These are phyloP conservation scores for Hemiscyllium ocellatum DNA, from an alignment of 2,113 vertebrate species.

Conservation along the genomic window DNA sequence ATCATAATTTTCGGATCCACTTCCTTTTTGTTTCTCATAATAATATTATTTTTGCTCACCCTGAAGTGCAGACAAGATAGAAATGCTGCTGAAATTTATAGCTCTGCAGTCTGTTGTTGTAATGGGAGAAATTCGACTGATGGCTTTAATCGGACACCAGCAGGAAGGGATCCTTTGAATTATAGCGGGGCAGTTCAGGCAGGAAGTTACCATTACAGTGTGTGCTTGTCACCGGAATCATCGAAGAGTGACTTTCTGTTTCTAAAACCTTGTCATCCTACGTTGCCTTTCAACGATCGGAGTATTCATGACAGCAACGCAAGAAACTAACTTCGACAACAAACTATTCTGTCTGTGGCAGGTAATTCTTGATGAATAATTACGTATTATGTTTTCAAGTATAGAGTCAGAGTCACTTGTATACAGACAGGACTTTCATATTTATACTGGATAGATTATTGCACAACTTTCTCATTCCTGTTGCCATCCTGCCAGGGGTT, in stretches of 20 bases:
- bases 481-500: too few relatives aligned
- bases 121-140: neutral
- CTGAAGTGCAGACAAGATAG: neutral
- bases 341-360: neutral
- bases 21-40: neutral
- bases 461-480: too few relatives aligned
- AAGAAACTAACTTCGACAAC: neutral
- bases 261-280: neutral
- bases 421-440: too few relatives aligned
- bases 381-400: too few relatives aligned
- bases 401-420: too few relatives aligned
- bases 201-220: neutral
- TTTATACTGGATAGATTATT: too few relatives aligned
- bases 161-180: neutral
- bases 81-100: neutral
- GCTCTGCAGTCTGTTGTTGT: neutral
- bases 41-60: neutral
- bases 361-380: too few relatives aligned
- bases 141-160: neutral
- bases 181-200: neutral
- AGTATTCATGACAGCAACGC: neutral
- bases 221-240: neutral
- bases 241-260: neutral
- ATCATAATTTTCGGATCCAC: neutral
- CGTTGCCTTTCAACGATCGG: neutral